Percentiles rank a stretch among this genome's conserved stretches.
These are phyloP conservation scores for Gymnocypris eckloni DNA, from an alignment of 2,797 vertebrate genomes.

Conservation along the genomic window DNA sequence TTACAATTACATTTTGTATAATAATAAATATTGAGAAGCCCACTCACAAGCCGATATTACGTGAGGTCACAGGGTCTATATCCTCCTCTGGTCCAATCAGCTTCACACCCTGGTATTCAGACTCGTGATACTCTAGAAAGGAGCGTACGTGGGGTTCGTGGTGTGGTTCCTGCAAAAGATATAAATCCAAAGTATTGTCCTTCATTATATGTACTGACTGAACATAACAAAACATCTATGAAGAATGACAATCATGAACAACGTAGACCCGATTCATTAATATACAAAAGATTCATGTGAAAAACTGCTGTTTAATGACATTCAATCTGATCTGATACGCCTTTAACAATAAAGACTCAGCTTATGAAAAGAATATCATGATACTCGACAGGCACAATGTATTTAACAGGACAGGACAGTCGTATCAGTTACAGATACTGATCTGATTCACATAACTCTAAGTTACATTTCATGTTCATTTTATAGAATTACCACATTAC, in stretches of 20 bases:
- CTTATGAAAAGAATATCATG: slow-evolving; percentile 1
- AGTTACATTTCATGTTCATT: background rate
- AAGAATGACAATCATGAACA: background rate
- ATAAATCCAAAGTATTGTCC: background rate
- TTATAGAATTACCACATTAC: background rate
- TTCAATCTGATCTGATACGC: background rate
- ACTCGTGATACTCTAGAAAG: slow-evolving; percentile 82
- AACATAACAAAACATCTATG: background rate
- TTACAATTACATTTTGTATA: background rate
- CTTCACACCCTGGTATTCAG: slow-evolving; percentile 80
- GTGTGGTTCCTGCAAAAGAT: slow-evolving; percentile 80
- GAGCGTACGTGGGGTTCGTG: slow-evolving; percentile 80
- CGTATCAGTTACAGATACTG: background rate
- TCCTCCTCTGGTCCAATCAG: slow-evolving; percentile 80
- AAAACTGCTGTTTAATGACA: background rate
- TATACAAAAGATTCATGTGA: background rate
- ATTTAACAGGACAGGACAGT: background rate
- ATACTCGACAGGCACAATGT: background rate
- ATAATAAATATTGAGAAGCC: background rate
- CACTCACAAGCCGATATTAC: slow-evolving; percentile 89
- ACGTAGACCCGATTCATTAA: background rate
- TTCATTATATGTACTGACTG: background rate
- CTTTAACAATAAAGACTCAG: background rate
- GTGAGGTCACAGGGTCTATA: slow-evolving; percentile 75
- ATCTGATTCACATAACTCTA: background rate